These are phyloP conservation scores for Lysandra coridon DNA, from an alignment of 2,888 invertebrate genomes.

Conservation along the genomic window DNA sequence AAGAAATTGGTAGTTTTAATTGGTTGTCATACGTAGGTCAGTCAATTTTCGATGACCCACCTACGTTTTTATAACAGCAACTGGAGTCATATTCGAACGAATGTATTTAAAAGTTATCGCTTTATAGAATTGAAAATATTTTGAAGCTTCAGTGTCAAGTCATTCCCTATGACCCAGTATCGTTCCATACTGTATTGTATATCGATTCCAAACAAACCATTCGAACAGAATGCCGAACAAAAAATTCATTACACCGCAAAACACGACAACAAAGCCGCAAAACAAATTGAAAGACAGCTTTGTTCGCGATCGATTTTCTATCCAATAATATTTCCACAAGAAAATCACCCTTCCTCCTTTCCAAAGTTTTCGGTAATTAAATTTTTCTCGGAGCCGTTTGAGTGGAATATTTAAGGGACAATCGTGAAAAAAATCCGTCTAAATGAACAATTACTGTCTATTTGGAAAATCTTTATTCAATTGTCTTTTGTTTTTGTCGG, in stretches of 20 bases:
- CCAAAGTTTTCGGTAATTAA: slow-evolving; percentile 65
- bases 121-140: not conserved
- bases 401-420: slow-evolving; percentile 50
- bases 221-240: slow-evolving; percentile 2
- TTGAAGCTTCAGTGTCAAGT: not conserved
- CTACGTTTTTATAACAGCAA: too few species aligned
- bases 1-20: too few species aligned
- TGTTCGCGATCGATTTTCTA: slow-evolving; percentile 63
- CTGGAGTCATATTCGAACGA: too few species aligned
- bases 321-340: slow-evolving; percentile 70
- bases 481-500: slow-evolving; percentile 9
- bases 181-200: not conserved
- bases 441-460: slow-evolving; percentile 40
- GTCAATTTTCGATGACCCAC: too few species aligned
- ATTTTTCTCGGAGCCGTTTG: slow-evolving; percentile 55
- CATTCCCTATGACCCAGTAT: not conserved
- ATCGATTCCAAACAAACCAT: not conserved
- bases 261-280: slow-evolving; percentile 38
- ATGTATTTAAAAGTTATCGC: not conserved
- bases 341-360: slow-evolving; percentile 55
- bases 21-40: too few species aligned
- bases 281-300: slow-evolving; percentile 56
- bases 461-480: slow-evolving; percentile 21
- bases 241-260: slow-evolving; percentile 15
- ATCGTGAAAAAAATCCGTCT: slow-evolving; percentile 24